Percentiles rank a stretch among this genome's conserved stretches.
Conservation (phyloP, 2,797 vertebrate species). For the Pelobates cultripes region DNA sequence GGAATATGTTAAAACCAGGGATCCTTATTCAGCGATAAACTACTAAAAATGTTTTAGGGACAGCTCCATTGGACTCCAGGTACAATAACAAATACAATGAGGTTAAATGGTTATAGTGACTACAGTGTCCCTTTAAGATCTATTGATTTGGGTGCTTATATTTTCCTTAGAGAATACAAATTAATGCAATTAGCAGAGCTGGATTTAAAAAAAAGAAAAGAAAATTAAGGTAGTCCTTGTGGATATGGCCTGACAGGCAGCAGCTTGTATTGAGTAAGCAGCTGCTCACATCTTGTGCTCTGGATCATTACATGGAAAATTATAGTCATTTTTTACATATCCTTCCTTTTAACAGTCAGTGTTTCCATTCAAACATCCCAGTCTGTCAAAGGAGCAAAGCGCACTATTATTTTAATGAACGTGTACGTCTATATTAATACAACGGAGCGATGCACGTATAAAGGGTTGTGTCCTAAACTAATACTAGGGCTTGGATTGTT, state of each 20-base stretch:
- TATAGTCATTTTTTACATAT: slow-evolving; percentile 15
- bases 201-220: not conserved
- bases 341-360: slow-evolving; percentile 26
- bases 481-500: too few relatives aligned
- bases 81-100: too few relatives aligned
- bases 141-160: too few relatives aligned
- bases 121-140: too few relatives aligned
- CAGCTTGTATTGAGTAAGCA: slow-evolving; percentile 22
- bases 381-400: not conserved
- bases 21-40: too few relatives aligned
- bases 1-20: too few relatives aligned
- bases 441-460: too few relatives aligned
- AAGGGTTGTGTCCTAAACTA: too few relatives aligned
- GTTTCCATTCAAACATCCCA: slow-evolving; percentile 22
- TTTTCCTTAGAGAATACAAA: not conserved
- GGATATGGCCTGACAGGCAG: slow-evolving; percentile 9
- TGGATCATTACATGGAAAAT: slow-evolving; percentile 37
- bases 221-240: not conserved
- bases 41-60: too few relatives aligned
- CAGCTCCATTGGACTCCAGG: too few relatives aligned
- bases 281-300: slow-evolving; percentile 33
- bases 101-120: too few relatives aligned
- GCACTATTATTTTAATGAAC: not conserved
- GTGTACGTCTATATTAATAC: too few relatives aligned
- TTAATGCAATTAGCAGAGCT: not conserved